A percentile compares a stretch with the other conserved stretches of the same genome.
Evolutionary conservation across 2,113 vertebrate genomes (phyloP).

Genomic region (Empidonax alnorum): DNA sequence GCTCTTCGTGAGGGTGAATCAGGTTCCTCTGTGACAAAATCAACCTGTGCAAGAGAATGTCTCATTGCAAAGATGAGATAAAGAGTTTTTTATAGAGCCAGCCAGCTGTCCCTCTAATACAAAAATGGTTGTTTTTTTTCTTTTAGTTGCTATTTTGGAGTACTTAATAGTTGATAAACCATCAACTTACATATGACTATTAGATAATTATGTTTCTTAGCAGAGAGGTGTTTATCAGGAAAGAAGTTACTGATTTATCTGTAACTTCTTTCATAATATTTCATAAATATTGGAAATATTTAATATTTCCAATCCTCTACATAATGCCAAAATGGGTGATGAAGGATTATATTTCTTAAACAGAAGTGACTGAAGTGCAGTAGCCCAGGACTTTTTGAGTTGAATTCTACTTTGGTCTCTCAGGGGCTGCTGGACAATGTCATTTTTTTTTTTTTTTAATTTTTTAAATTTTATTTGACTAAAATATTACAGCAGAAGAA

Average conservation of each 20-base stretch:
- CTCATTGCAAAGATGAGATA: not conserved
- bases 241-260: not conserved
- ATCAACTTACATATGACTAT: accelerated
- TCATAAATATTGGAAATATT: not conserved
- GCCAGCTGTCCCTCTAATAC: not conserved
- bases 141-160: not conserved
- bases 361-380: not conserved
- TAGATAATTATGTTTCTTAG: not conserved
- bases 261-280: not conserved
- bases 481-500: not conserved
- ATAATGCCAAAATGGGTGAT: not conserved
- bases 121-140: not conserved
- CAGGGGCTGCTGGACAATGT: not conserved
- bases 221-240: not conserved
- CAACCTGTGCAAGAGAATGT: not conserved
- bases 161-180: not conserved
- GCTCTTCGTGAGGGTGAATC: not conserved
- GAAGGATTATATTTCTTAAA: not conserved
- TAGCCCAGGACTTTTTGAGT: not conserved
- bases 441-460: not conserved
- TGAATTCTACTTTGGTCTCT: not conserved
- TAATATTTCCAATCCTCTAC: not conserved
- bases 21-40: not conserved
- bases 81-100: not conserved
- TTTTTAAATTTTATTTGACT: not conserved